A percentile compares a stretch with the other conserved stretches of the same genome.
Evolutionary conservation across 2,113 vertebrate species (phyloP).

Genomic region (Zosterops lateralis): DNA sequence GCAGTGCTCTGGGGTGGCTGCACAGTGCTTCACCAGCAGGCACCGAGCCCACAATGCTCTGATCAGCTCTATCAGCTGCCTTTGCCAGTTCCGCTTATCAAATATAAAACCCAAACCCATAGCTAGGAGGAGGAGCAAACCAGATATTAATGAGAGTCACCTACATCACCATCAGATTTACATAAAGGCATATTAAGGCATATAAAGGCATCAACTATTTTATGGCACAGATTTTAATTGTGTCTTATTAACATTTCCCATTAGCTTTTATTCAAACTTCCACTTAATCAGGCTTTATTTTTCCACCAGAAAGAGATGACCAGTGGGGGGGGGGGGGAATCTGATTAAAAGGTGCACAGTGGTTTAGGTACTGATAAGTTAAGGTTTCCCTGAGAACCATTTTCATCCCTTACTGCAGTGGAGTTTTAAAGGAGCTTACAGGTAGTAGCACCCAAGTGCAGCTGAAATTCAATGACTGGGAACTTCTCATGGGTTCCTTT

Average conservation of each 20-base stretch:
- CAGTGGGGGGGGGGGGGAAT: conserved; percentile 40
- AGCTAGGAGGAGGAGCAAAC: background rate
- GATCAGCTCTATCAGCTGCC: background rate
- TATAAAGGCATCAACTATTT: background rate
- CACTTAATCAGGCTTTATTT: background rate
- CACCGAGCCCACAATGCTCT: background rate
- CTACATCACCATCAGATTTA: background rate
- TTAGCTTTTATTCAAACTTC: background rate
- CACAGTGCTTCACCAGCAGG: background rate
- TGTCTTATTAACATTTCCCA: background rate
- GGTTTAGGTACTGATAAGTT: conserved; percentile 73
- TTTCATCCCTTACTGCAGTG: background rate
- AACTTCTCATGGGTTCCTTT: background rate
- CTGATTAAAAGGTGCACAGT: conserved; percentile 65
- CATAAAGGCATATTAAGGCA: background rate
- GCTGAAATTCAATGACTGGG: background rate
- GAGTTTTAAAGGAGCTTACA: background rate
- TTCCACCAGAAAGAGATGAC: background rate
- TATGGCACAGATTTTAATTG: background rate
- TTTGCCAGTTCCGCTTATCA: background rate
- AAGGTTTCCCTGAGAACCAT: conserved; percentile 60
- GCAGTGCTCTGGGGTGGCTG: background rate
- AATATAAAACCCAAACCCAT: background rate
- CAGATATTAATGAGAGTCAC: background rate
- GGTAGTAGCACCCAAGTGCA: background rate